Conservation (phyloP, 2,888 invertebrate species). For the Anagyrus pseudococci region DNA sequence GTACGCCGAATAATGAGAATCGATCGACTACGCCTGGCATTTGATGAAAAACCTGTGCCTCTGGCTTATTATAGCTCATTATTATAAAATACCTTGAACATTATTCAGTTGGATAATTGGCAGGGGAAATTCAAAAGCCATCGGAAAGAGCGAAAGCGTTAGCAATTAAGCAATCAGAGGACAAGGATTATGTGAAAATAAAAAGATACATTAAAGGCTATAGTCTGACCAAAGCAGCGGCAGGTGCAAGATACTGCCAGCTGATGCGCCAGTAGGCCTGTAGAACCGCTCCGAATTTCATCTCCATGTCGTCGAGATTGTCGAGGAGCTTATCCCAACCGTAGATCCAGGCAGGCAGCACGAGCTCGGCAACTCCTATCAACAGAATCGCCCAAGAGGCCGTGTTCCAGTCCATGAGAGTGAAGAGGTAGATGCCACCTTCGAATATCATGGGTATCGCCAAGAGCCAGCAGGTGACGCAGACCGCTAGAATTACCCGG, state of each 20-base stretch:
- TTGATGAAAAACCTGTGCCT: too few relatives aligned
- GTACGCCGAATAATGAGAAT: too few relatives aligned
- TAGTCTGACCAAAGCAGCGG: constrained; percentile 73
- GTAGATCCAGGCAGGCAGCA: constrained; percentile 73
- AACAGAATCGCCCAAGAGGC: constrained; percentile 78
- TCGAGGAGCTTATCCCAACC: constrained; percentile 69
- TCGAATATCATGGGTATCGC: constrained; percentile 80
- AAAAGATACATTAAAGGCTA: too few relatives aligned
- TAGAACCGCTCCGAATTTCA: constrained; percentile 69
- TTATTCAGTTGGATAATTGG: too few relatives aligned
- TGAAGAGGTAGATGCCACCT: constrained; percentile 77
- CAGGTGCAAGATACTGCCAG: constrained; percentile 76
- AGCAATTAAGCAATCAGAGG: too few relatives aligned
- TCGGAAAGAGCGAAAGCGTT: too few relatives aligned
- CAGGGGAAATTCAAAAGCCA: too few relatives aligned
- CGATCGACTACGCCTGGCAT: too few relatives aligned
- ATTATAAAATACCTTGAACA: too few relatives aligned
- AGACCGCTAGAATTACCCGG: constrained; percentile 72
- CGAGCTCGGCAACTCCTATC: constrained; percentile 74
- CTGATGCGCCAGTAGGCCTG: constrained; percentile 74
- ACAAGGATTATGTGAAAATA: too few relatives aligned
- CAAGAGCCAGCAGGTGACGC: constrained; percentile 71
- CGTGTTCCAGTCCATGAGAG: constrained; percentile 78
- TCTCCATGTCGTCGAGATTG: constrained; percentile 69
- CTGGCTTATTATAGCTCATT: too few relatives aligned